Conservation (phyloP, 2,888 invertebrate species). For the Lysandra bellargus region DNA sequence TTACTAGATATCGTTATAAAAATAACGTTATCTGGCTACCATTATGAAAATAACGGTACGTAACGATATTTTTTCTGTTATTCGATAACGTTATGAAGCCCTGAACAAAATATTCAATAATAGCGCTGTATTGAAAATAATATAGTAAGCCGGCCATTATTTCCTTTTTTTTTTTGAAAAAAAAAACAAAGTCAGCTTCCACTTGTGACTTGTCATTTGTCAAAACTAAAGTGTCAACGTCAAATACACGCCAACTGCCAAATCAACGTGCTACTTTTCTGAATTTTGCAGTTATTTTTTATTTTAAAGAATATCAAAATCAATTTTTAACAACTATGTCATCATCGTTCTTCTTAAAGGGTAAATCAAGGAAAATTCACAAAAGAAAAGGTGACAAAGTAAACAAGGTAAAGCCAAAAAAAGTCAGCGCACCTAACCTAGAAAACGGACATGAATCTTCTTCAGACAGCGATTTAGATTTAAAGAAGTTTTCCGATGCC, state of each 20-base stretch:
- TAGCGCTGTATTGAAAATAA: too few relatives aligned
- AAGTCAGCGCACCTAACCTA: slow-evolving; percentile 63
- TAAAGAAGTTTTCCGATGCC: slow-evolving; percentile 75
- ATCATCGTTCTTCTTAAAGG: slow-evolving; percentile 82
- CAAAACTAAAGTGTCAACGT: slow-evolving; percentile 12
- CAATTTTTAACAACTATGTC: slow-evolving; percentile 59
- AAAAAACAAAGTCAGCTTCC: not conserved
- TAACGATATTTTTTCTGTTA: too few relatives aligned
- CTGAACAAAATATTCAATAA: too few relatives aligned
- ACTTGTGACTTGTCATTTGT: not conserved
- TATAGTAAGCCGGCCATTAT: too few relatives aligned
- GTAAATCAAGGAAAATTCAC: slow-evolving; percentile 76
- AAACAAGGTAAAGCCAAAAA: slow-evolving; percentile 63
- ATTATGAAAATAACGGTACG: too few relatives aligned
- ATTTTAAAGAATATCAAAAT: not conserved
- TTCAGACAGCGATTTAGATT: slow-evolving; percentile 83
- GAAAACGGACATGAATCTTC: slow-evolving; percentile 83
- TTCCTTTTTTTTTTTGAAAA: not conserved
- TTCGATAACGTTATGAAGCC: too few relatives aligned
- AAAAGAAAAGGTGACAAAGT: slow-evolving; percentile 78
- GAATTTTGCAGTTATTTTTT: not conserved
- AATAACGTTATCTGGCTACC: too few relatives aligned
- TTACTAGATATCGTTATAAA: too few relatives aligned
- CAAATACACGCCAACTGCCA: slow-evolving; percentile 35
- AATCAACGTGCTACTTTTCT: slow-evolving; percentile 39